phyloP scores from a whole-genome alignment of 1,140 invertebrate genomes.

The Cotesia typhae region DNA sequence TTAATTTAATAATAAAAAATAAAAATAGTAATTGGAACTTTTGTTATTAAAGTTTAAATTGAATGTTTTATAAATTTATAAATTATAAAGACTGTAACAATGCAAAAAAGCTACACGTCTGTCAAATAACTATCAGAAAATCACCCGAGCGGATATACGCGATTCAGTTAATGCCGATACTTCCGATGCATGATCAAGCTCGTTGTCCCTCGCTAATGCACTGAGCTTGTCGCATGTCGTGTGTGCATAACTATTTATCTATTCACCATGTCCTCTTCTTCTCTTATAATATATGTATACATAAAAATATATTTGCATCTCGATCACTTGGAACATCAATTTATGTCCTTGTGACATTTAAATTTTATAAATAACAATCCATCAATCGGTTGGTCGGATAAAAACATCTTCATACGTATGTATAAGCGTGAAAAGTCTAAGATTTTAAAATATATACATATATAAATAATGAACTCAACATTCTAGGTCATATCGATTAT shows the following conservation, averaged over 20 bases:
- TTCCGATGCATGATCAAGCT: slow-evolving; percentile 30
- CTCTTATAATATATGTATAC: background rate
- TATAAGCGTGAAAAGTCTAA: too few species aligned
- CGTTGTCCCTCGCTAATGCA: slow-evolving; percentile 27
- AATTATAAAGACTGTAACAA: slow-evolving; percentile 8
- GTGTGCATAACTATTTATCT: slow-evolving; percentile 27
- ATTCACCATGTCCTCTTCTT: background rate
- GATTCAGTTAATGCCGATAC: slow-evolving; percentile 53
- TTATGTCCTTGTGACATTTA: too few species aligned
- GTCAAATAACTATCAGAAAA: slow-evolving; percentile 38
- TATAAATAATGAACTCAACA: background rate
- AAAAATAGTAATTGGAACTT: too few species aligned
- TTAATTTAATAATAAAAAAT: too few species aligned
- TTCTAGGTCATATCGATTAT: slow-evolving; percentile 28
- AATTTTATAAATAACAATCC: too few species aligned
- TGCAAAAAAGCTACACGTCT: slow-evolving; percentile 12
- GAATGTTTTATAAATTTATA: background rate
- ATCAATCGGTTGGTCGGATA: too few species aligned
- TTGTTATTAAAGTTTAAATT: background rate
- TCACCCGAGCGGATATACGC: slow-evolving; percentile 60
- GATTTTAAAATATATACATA: too few species aligned
- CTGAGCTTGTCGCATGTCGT: slow-evolving; percentile 8
- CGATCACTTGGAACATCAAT: too few species aligned
- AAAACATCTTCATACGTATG: too few species aligned
- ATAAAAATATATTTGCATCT: too few species aligned